These are phyloP conservation scores for Silurus meridionalis DNA, from an alignment of 2,113 vertebrate genomes.

Conservation along the genomic window DNA sequence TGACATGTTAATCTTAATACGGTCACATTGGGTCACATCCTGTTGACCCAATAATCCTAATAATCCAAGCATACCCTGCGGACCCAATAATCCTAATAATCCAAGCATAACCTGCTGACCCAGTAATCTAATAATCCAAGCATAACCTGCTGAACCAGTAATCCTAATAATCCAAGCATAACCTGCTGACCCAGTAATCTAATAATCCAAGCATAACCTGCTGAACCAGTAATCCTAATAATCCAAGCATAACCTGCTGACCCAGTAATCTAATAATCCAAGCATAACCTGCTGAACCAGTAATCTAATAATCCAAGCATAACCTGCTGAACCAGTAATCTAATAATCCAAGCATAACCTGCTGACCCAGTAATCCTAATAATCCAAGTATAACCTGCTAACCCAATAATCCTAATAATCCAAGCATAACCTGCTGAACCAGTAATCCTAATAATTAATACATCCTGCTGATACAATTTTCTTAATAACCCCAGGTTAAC, in stretches of 20 bases:
- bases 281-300: neutral
- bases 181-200: neutral
- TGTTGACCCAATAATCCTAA: neutral
- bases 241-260: neutral
- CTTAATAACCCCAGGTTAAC: neutral
- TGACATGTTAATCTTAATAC: too few relatives aligned
- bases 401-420: neutral
- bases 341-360: neutral
- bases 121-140: neutral
- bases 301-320: neutral
- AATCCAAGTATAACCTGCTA: neutral
- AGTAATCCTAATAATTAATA: fast-evolving
- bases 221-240: neutral
- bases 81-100: neutral
- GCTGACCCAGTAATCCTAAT: neutral
- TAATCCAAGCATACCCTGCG: neutral
- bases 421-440: neutral
- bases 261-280: neutral
- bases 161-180: neutral
- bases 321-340: neutral
- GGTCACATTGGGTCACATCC: neutral
- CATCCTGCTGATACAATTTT: neutral
- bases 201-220: neutral
- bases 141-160: neutral
- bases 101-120: neutral